Base-by-base conservation (phyloP, 2,113 vertebrate genomes). In the Menidia beryllina region DNA sequence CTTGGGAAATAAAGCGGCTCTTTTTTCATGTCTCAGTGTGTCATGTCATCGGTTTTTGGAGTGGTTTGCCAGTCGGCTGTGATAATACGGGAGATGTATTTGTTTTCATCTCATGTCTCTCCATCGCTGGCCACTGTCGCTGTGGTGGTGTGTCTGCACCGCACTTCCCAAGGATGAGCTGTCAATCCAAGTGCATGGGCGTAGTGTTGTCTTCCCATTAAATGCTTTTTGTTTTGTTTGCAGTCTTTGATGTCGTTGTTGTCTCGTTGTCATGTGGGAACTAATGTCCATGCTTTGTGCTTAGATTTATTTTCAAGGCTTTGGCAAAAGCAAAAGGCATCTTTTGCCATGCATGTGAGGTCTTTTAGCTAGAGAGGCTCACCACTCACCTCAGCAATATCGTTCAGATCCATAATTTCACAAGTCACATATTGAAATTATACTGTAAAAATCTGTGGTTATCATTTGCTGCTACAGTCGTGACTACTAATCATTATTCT, bases 101-200 rank as follows among this genome's bases (percentile, higher is more conserved):
- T 70, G 39, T 72, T 71, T 69, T 59, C 69, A 48, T 3, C 66
- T 38, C 34, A 61, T 80, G 69, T 39, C 63, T 60, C 73, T 54
- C 61, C 49, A n/a, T 66, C 57, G 53, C 15, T 65, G 61, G 69
- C 30, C 38, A 3, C 1, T 20, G 39, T 10, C 20, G 47, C 71
- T 13, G 77, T n/a, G 6, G 75, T 13, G 64, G 30, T 23, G 66
- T 7, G 68, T 77, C 66, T 77, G 49, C 20, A 14, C 61, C 53
- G 27, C 74, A 10, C 56, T 72, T 81, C 79, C 73, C 81, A 84
- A 62, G 60, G 59, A 73, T 71, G 52, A 53, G 68, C 76, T 78
- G 83, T 77, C 79, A 82, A 9, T 89, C 85, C 82, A 19, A 66
- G 39, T 26, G 54, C 38, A 69, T 71, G 81, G 77, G 71, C 74